Conservation (phyloP, 2,797 vertebrate genomes). For the Tenualosa ilisha region DNA sequence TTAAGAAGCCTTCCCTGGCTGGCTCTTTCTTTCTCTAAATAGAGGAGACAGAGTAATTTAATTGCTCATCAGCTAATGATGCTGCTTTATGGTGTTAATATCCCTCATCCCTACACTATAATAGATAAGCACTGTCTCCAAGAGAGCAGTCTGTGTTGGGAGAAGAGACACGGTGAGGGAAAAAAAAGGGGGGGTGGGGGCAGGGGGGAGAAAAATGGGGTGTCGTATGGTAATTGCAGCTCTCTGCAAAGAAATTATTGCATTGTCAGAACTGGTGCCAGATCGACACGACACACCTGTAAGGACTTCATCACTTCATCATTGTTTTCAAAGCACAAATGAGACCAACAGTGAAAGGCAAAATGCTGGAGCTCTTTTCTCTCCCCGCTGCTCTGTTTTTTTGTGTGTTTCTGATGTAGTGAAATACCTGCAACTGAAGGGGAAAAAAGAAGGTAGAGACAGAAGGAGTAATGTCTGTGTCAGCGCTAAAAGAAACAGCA, state of each 20-base stretch:
- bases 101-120: slow-evolving; percentile 86
- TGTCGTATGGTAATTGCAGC: slow-evolving; percentile 87
- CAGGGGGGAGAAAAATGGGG: slow-evolving; percentile 68
- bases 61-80: slow-evolving; percentile 93
- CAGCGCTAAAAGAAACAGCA: slow-evolving; percentile 4
- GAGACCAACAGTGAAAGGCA: slow-evolving; percentile 60
- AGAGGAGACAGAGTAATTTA: slow-evolving; percentile 90
- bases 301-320: slow-evolving; percentile 56
- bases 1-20: slow-evolving; percentile 43
- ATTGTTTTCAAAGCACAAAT: slow-evolving; percentile 44
- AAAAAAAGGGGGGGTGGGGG: slow-evolving; percentile 46
- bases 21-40: slow-evolving; percentile 72
- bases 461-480: slow-evolving; percentile 32
- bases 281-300: slow-evolving; percentile 65
- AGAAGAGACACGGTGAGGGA: slow-evolving; percentile 55
- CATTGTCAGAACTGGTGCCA: slow-evolving; percentile 76
- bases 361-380: slow-evolving; percentile 55
- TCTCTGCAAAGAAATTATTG: slow-evolving; percentile 89
- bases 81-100: slow-evolving; percentile 92
- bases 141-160: slow-evolving; percentile 74
- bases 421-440: slow-evolving; percentile 44
- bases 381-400: neutral
- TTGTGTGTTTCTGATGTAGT: slow-evolving; percentile 50
- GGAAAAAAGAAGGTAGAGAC: slow-evolving; percentile 12
- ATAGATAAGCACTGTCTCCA: slow-evolving; percentile 76